Percentiles rank a stretch among this genome's conserved stretches.
Conservation (phyloP, 2,113 vertebrate species). For the Perccottus glenii region DNA sequence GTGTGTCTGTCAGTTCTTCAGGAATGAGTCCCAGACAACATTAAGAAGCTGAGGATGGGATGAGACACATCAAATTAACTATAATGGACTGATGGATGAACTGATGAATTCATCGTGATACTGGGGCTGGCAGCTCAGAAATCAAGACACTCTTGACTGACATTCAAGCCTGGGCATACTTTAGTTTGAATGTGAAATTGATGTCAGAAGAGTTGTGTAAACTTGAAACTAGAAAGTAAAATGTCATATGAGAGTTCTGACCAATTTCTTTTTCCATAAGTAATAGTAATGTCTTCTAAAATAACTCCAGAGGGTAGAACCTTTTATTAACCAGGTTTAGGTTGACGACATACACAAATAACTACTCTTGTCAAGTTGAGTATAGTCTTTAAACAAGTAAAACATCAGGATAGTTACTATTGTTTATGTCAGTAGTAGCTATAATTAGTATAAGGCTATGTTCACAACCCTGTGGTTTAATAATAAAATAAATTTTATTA, state of each 20-base stretch:
- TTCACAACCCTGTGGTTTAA: too few species aligned
- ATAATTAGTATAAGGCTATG: too few species aligned
- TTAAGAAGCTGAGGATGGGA: slow-evolving; percentile 64
- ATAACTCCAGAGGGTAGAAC: too few species aligned
- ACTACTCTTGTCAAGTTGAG: too few species aligned
- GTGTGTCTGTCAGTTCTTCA: slow-evolving; percentile 70
- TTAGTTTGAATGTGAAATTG: slow-evolving; percentile 49
- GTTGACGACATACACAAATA: too few species aligned
- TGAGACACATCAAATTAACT: slow-evolving; percentile 67
- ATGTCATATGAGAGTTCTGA: background rate
- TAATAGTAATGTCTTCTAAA: background rate
- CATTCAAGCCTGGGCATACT: slow-evolving; percentile 44
- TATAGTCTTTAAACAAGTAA: too few species aligned
- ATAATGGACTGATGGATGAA: slow-evolving; percentile 72
- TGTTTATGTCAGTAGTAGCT: too few species aligned
- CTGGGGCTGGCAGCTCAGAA: slow-evolving; percentile 54
- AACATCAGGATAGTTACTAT: too few species aligned
- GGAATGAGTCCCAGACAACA: slow-evolving; percentile 67
- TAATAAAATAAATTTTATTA: too few species aligned
- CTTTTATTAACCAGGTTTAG: too few species aligned
- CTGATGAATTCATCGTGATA: slow-evolving; percentile 74
- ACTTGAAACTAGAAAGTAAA: slow-evolving; percentile 26
- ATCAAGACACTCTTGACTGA: slow-evolving; percentile 59
- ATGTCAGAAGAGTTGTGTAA: slow-evolving; percentile 34
- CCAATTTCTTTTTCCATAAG: slow-evolving; percentile 22